Percentiles rank a stretch among this genome's conserved stretches.
These are phyloP conservation scores for Meandrusa payeni DNA, from an alignment of 2,888 invertebrate species.

Conservation along the genomic window DNA sequence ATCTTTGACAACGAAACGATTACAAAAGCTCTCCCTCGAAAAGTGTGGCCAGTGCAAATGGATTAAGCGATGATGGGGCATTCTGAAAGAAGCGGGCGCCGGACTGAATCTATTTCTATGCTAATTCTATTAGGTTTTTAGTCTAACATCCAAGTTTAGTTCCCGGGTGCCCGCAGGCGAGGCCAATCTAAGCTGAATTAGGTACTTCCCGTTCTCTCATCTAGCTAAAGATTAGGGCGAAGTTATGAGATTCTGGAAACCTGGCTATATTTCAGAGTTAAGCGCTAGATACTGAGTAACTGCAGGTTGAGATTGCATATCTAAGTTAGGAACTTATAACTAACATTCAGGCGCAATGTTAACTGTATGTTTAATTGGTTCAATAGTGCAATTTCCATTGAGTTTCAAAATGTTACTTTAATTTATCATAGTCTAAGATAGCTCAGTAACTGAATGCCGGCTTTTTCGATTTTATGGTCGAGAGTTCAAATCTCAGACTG, in stretches of 20 bases:
- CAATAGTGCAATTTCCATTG: constrained; percentile 3
- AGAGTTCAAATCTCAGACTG: no score
- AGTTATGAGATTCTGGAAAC: constrained; percentile 23
- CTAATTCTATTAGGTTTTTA: constrained; percentile 63
- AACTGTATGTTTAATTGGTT: constrained; percentile 9
- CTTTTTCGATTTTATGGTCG: no score
- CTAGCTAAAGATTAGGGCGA: constrained; percentile 20
- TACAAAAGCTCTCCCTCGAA: constrained; percentile 27
- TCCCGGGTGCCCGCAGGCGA: constrained; percentile 21
- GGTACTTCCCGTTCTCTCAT: constrained; percentile 11
- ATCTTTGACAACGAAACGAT: constrained; percentile 16
- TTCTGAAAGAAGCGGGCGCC: constrained; percentile 36
- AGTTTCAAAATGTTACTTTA: no score
- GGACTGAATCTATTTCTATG: constrained; percentile 61
- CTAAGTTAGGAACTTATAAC: constrained; percentile 13
- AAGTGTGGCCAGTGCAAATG: constrained; percentile 52
- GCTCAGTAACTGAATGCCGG: no score
- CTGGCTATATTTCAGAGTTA: constrained; percentile 18
- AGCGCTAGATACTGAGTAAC: constrained; percentile 1
- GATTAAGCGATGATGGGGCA: constrained; percentile 60
- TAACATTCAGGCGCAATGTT: constrained; percentile 2
- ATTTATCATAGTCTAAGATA: no score
- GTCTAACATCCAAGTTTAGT: constrained; percentile 42
- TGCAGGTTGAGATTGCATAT: constrained; percentile 7
- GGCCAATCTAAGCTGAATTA: constrained; percentile 24